A percentile compares a stretch with the other conserved stretches of the same genome.
These are phyloP conservation scores for Eupithecia tripunctaria DNA, from an alignment of 2,888 invertebrate genomes.

Conservation along the genomic window DNA sequence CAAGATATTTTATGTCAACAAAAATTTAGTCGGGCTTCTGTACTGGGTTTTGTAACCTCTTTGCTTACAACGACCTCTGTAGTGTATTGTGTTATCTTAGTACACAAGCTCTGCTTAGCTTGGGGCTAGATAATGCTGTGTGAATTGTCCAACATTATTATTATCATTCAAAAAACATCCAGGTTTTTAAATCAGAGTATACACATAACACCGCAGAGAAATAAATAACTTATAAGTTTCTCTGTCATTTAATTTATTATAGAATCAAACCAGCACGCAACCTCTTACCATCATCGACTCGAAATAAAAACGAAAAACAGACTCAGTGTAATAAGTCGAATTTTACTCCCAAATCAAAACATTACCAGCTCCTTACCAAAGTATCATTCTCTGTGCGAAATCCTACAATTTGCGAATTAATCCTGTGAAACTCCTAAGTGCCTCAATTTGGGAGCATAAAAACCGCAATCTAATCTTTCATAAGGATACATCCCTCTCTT, in stretches of 20 bases:
- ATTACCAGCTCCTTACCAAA: conserved; percentile 32
- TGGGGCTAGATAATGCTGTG: too few species aligned
- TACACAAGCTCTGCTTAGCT: too few species aligned
- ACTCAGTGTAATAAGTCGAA: neutral
- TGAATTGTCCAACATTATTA: too few species aligned
- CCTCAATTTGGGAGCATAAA: conserved; percentile 42
- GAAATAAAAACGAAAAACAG: neutral
- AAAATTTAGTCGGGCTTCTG: too few species aligned
- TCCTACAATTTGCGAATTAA: conserved; percentile 38
- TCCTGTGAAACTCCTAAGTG: conserved; percentile 41
- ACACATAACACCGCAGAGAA: too few species aligned
- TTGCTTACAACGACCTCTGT: too few species aligned
- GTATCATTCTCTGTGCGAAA: conserved; percentile 30
- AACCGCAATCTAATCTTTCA: conserved; percentile 43
- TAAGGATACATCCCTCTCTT: conserved; percentile 36
- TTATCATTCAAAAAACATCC: too few species aligned
- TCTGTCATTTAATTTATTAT: neutral
- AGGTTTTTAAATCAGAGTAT: too few species aligned
- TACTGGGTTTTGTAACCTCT: too few species aligned
- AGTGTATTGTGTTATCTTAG: too few species aligned
- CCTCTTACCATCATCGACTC: neutral
- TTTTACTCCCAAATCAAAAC: conserved; percentile 25
- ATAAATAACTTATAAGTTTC: neutral
- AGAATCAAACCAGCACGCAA: neutral
- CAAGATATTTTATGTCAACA: too few species aligned